Evolutionary conservation across 2,797 vertebrate species (phyloP).

Genomic region (Decapterus maruadsi): DNA sequence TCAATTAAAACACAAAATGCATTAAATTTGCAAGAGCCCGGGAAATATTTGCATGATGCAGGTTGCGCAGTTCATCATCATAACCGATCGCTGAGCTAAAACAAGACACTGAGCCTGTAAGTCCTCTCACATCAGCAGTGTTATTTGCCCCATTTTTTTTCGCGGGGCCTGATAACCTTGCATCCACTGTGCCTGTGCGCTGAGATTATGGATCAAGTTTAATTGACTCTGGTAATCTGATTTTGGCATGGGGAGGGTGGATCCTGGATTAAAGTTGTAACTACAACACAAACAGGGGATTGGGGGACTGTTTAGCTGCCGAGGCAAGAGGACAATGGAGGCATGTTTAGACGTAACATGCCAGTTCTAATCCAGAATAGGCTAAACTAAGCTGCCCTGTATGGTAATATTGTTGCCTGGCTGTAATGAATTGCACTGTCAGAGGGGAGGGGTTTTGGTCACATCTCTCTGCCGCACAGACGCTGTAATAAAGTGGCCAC

Average conservation of each 20-base stretch:
- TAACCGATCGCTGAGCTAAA: slow-evolving; percentile 14
- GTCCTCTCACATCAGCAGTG: slow-evolving; percentile 42
- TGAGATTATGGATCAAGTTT: slow-evolving; percentile 79
- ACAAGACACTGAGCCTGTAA: slow-evolving; percentile 28
- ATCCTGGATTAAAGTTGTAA: slow-evolving; percentile 79
- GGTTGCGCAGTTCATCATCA: slow-evolving; percentile 31
- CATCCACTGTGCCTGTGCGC: slow-evolving; percentile 47
- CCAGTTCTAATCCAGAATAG: slow-evolving; percentile 68
- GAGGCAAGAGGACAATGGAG: slow-evolving; percentile 59
- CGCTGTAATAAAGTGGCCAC: slow-evolving; percentile 66
- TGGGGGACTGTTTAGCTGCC: slow-evolving; percentile 61
- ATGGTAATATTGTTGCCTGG: slow-evolving; percentile 52
- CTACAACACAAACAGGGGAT: slow-evolving; percentile 76
- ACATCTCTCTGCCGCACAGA: slow-evolving; percentile 41
- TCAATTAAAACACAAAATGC: slow-evolving; percentile 44
- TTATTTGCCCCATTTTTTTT: slow-evolving; percentile 59
- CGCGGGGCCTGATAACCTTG: slow-evolving; percentile 64
- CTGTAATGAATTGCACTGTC: slow-evolving; percentile 73
- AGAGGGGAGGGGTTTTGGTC: slow-evolving; percentile 37
- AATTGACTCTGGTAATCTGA: slow-evolving; percentile 82
- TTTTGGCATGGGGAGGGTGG: slow-evolving; percentile 65
- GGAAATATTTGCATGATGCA: slow-evolving; percentile 20
- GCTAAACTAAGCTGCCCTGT: slow-evolving; percentile 58
- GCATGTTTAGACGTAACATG: slow-evolving; percentile 69
- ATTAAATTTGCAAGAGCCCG: slow-evolving; percentile 19